Evolutionary conservation across 2,113 vertebrate species (phyloP).

Genomic region (Tachysurus vachellii): DNA sequence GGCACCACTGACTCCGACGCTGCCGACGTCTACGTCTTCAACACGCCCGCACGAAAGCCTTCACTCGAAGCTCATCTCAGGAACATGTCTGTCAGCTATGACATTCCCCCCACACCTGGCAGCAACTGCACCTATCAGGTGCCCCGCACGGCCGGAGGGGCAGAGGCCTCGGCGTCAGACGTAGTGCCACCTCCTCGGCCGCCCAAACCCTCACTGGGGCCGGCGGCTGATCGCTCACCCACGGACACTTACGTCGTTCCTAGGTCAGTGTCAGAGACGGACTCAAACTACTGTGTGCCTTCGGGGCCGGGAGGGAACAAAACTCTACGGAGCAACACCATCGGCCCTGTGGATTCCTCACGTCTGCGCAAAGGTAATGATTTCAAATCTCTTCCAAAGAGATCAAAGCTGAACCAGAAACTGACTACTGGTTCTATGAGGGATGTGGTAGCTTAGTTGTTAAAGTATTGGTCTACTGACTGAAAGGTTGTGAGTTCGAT

Average conservation of each 20-base stretch:
- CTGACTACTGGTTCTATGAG: not conserved
- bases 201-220: conserved; percentile 83
- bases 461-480: too few species aligned
- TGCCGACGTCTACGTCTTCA: conserved; percentile 86
- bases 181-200: conserved; percentile 90
- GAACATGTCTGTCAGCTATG: conserved; percentile 88
- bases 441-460: too few species aligned
- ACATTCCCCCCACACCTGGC: conserved; percentile 91
- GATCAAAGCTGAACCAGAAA: too few species aligned
- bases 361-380: conserved; percentile 87
- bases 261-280: conserved; percentile 85
- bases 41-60: conserved; percentile 75
- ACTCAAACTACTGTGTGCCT: conserved; percentile 87
- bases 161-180: conserved; percentile 73
- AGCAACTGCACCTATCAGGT: conserved; percentile 89
- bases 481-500: too few species aligned
- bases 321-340: conserved; percentile 87
- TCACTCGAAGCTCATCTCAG: conserved; percentile 84
- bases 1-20: conserved; percentile 76
- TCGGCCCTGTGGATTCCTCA: conserved; percentile 85
- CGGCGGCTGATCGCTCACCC: conserved; percentile 84
- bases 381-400: not conserved
- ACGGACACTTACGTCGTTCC: conserved; percentile 80
- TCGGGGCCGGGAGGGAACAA: conserved; percentile 75
- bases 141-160: conserved; percentile 79